Base-by-base conservation (phyloP, 2,113 vertebrate genomes). In the Calidris pugnax region DNA sequence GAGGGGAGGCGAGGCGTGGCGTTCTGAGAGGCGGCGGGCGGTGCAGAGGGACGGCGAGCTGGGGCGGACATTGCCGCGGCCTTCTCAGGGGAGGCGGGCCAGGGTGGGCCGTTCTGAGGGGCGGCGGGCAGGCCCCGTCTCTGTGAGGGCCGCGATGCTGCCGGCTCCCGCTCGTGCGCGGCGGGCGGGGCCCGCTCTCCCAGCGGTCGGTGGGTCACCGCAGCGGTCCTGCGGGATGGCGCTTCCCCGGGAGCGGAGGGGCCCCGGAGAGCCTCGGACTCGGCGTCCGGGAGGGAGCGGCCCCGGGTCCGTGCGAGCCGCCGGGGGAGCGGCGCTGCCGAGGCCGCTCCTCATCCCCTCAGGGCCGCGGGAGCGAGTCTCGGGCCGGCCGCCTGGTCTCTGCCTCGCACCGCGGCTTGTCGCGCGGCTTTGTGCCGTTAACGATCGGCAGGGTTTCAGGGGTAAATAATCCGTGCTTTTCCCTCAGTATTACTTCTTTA, bases 401-500 rank as follows among this genome's bases (percentile, higher is more conserved):
- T 26, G 57, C 14, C 8, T 6, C 2, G 20, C 12, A 0, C 6
- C 14, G 26, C 17, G 14, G 86, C 47, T n/a, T 41, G 16, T 28
- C 3, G 21, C 43, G 1, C 5, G 16, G 30, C 47, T 63, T 68
- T 37, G 3, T 45, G 67, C 32, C 2, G 1, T 20, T 39, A 22
- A 10, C 27, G 2, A 39, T 3, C 33, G 7, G 39, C 41, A 15
- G 51, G 16, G 64, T 27, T 10, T 12, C 47, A 30, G 41, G 37
- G 57, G 23, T 9, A 37, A 45, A 37, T 21, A 16, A 39, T 8
- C 27, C 3, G 8, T 13, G 45, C 14, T 28, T 63, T 14, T 11
- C 43, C 30, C 21, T 48, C 23, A 3, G 0, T 33, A 4, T 8
- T 28, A 8, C 43, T 23, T 51, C 27, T 21, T 9, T 27, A 53